Conservation (phyloP, 2,888 invertebrate genomes). For the Leptinotarsa tumamoca region DNA sequence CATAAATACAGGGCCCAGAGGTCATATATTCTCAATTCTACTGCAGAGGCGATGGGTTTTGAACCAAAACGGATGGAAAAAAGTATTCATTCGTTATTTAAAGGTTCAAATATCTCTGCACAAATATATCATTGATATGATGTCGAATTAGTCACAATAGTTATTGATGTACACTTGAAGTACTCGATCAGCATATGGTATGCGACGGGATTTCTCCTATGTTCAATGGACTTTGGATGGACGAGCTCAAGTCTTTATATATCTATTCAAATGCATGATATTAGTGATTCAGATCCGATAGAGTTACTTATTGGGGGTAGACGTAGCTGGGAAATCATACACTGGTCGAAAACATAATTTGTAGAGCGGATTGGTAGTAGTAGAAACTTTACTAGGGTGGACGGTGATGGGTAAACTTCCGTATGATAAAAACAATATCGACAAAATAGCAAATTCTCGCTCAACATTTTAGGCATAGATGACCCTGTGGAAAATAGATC, state of each 20-base stretch:
- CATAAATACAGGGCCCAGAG: slow-evolving; percentile 36
- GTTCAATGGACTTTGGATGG: not conserved
- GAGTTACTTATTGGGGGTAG: too few species aligned
- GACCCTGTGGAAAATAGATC: slow-evolving; percentile 28
- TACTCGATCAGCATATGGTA: slow-evolving; percentile 5
- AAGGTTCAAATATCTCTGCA: slow-evolving; percentile 56
- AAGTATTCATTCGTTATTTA: slow-evolving; percentile 56
- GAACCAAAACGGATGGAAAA: slow-evolving; percentile 19
- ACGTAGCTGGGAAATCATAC: too few species aligned
- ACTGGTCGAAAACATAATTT: too few species aligned
- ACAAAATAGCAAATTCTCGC: not conserved
- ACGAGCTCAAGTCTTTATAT: not conserved
- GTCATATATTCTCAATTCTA: slow-evolving; percentile 35
- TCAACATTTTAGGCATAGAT: slow-evolving; percentile 33
- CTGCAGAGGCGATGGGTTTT: not conserved
- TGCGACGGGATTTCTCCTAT: not conserved
- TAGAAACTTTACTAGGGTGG: not conserved
- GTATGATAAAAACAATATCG: too few species aligned
- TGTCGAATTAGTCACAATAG: too few species aligned
- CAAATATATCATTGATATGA: not conserved
- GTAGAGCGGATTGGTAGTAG: slow-evolving; percentile 31
- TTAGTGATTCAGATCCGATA: too few species aligned
- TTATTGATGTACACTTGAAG: slow-evolving; percentile 12
- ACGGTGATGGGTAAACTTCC: not conserved
- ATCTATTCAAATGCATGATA: too few species aligned